Conservation (phyloP, 1,140 invertebrate species). For the Spodoptera litura region DNA sequence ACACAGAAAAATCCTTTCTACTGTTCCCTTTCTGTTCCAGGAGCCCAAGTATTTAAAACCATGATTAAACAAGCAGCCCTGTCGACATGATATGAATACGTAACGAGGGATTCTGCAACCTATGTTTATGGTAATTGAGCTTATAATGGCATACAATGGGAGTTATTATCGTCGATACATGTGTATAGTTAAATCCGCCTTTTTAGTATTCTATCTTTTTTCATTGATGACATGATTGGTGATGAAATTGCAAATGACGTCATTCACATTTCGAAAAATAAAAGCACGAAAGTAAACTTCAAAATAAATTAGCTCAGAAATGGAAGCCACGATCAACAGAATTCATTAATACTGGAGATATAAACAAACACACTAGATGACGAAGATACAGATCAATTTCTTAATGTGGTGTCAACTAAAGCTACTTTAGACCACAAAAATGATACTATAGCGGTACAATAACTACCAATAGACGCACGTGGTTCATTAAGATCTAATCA, state of each 20-base stretch:
- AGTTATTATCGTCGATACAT: conserved; percentile 33
- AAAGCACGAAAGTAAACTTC: too few relatives aligned
- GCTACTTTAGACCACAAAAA: neutral
- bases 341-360: neutral
- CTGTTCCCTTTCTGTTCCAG: conserved; percentile 4
- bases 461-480: neutral
- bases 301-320: too few relatives aligned
- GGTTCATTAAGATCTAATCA: conserved; percentile 32
- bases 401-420: neutral
- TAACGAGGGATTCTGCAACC: conserved; percentile 48
- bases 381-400: neutral
- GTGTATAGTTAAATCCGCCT: conserved; percentile 19
- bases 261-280: neutral
- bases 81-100: conserved; percentile 32
- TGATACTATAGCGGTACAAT: conserved; percentile 9
- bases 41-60: neutral
- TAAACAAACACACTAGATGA: neutral
- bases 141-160: conserved; percentile 47
- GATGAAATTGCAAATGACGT: neutral
- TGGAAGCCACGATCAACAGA: too few relatives aligned
- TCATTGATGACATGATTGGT: neutral
- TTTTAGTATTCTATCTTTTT: neutral
- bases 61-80: neutral
- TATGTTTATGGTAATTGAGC: conserved; percentile 52
- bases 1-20: neutral